Evolutionary conservation across 1,140 invertebrate species (phyloP).

Genomic region (Cyrtorhinus lividipennis): DNA sequence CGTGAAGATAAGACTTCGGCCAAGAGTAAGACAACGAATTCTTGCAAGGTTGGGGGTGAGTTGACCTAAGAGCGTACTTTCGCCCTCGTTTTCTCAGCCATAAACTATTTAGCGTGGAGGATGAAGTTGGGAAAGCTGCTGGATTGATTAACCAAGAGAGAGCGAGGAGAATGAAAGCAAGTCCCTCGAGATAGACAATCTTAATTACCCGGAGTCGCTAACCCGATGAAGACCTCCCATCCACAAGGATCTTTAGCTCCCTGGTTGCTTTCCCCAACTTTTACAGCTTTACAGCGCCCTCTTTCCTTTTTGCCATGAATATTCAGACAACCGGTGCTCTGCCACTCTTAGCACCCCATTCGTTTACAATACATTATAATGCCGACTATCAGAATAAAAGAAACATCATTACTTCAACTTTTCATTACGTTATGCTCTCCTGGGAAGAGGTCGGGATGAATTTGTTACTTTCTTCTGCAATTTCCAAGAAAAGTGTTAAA

Average conservation of each 20-base stretch:
- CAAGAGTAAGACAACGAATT: too few relatives aligned
- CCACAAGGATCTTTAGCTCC: conserved; percentile 3
- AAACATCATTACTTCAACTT: not conserved
- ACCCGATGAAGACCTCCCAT: conserved; percentile 2
- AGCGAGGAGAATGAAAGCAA: not conserved
- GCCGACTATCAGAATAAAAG: not conserved
- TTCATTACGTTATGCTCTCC: not conserved
- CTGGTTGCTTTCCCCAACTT: conserved; percentile 4
- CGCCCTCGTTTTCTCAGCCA: not conserved
- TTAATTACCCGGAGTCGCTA: conserved; percentile 7
- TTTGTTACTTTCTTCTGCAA: too few relatives aligned
- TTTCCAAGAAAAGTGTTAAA: too few relatives aligned
- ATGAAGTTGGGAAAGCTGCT: not conserved
- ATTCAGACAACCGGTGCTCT: not conserved
- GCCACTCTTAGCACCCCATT: not conserved
- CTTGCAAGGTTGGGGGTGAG: too few relatives aligned
- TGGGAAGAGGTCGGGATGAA: not conserved
- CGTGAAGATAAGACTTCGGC: too few relatives aligned
- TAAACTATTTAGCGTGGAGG: not conserved
- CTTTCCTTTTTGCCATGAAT: not conserved
- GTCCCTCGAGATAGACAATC: conserved; percentile 10
- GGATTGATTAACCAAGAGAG: conserved; percentile 11
- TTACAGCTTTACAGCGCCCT: not conserved
- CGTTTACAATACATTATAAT: not conserved
- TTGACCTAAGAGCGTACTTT: not conserved